Base-by-base conservation (phyloP, 2,888 invertebrate genomes). In the Criorhina ranunculi region DNA sequence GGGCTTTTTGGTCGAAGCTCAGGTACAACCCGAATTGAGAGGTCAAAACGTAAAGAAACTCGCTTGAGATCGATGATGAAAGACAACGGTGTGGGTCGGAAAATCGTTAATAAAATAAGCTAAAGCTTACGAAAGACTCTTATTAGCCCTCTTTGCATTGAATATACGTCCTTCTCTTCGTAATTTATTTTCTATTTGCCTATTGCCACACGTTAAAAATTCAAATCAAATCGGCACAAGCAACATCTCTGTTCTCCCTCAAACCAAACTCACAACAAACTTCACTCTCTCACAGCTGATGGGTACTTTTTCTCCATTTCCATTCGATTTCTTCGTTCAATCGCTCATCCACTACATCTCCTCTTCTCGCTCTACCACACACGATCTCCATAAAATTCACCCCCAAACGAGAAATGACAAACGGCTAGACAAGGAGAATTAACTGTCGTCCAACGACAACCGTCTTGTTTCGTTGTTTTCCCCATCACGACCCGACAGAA, bases 221-320 rank as follows among this genome's bases (percentile, higher is more conserved):
- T n/a, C n/a, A 24, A 24, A 24, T 24, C 24, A 24, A 24, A 24
- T 24, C 4, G 24, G 24, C 24, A 24, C 24, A 24, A 24, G 24
- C 1, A 4, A 24, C 31, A 55, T 15, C n/a, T 15, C 15, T 33
- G 33, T 5, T 6, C 12, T 15, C 3, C 5, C n/a, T 15, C 7
- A 46, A 33, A 53, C 9, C 49, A 40, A 5, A 33, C 4, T 42
- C 35, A 53, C 24, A 24, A 24, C 24, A 4, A 24, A 67, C 59
- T 49, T 69, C 69, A 62, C 35, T 37, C 3, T 5, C n/a, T 5
- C 15, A 12, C 78, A 83, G 72, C 70, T 82, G 82, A 57, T 66
- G 35, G 31, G 15, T 37, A 51, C 59, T 66, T 57, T 19, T 8
- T 37, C n/a, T n/a, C 11, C 9, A 51, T 15, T 59, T n/a, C 49